Percentiles rank a stretch among this genome's conserved stretches.
These are phyloP conservation scores for Tenthredo amoena DNA, from an alignment of 2,888 invertebrate genomes.

Conservation along the genomic window DNA sequence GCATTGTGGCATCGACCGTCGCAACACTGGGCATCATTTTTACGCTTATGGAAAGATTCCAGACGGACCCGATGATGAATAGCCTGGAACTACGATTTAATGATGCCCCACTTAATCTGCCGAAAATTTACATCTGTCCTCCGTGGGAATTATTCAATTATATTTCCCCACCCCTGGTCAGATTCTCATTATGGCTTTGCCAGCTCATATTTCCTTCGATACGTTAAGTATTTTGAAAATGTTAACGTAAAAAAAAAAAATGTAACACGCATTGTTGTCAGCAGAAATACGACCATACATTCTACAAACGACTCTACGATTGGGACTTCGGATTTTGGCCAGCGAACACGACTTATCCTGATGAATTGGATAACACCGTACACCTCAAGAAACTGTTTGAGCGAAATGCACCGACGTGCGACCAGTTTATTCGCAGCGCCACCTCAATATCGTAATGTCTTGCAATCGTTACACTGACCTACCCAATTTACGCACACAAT, in stretches of 20 bases:
- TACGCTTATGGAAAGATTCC: conserved; percentile 90
- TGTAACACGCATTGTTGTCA: neutral
- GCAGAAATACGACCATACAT: neutral
- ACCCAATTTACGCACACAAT: neutral
- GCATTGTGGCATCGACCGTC: conserved; percentile 85
- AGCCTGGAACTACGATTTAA: conserved; percentile 79
- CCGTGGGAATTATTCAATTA: conserved; percentile 59
- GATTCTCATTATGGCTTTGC: neutral
- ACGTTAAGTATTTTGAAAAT: neutral
- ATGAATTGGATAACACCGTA: neutral
- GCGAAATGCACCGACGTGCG: conserved; percentile 3
- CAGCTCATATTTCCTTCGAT: neutral
- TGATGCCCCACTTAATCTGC: conserved; percentile 59
- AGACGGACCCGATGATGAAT: conserved; percentile 91
- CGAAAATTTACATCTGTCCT: conserved; percentile 64
- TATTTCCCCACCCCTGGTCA: neutral
- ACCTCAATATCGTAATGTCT: neutral
- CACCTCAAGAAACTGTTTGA: neutral
- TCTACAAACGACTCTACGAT: conserved; percentile 80
- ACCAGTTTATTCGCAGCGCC: neutral
- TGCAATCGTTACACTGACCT: neutral
- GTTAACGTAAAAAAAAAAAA: neutral
- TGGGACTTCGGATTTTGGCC: conserved; percentile 90
- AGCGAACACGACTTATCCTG: conserved; percentile 63
- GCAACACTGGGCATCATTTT: conserved; percentile 88